phyloP scores from a whole-genome alignment of 2,797 vertebrate species.

The Merluccius polli region DNA sequence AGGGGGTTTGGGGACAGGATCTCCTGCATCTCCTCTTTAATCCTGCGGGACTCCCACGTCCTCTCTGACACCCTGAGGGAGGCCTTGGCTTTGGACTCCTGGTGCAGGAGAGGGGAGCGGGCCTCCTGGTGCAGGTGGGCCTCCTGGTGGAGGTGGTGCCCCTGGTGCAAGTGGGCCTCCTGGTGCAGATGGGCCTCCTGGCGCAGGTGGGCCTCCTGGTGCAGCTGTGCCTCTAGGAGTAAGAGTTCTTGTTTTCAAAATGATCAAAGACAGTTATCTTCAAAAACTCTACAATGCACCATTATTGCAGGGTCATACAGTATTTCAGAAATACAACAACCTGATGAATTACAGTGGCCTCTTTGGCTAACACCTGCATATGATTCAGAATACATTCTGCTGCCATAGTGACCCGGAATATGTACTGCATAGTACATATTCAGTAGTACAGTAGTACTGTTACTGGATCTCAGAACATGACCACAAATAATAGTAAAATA shows the following conservation, averaged over 20 bases:
- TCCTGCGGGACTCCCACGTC: slow-evolving; percentile 81
- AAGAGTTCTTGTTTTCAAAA: neutral
- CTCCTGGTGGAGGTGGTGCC: slow-evolving; percentile 43
- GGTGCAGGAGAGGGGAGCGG: slow-evolving; percentile 58
- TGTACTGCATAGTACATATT: neutral
- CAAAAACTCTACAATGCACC: neutral
- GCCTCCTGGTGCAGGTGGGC: slow-evolving; percentile 64
- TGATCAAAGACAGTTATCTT: neutral
- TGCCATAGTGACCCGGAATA: neutral
- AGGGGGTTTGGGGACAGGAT: slow-evolving; percentile 82
- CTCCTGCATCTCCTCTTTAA: slow-evolving; percentile 88
- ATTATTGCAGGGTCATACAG: neutral
- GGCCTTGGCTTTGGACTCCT: slow-evolving; percentile 69
- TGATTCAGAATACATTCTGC: neutral
- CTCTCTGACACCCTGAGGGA: slow-evolving; percentile 73
- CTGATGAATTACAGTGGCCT: neutral
- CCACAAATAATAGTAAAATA: neutral
- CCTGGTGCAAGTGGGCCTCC: slow-evolving; percentile 38
- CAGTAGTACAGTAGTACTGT: neutral
- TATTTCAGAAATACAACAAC: neutral
- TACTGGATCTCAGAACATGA: neutral
- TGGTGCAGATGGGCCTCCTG: slow-evolving; percentile 40
- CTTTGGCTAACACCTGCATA: neutral
- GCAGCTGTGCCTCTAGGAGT: slow-evolving; percentile 42
- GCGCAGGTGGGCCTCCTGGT: slow-evolving; percentile 41